A percentile compares a stretch with the other conserved stretches of the same genome.
These are phyloP conservation scores for Otus scops DNA, from an alignment of 2,797 vertebrate species.

Conservation along the genomic window DNA sequence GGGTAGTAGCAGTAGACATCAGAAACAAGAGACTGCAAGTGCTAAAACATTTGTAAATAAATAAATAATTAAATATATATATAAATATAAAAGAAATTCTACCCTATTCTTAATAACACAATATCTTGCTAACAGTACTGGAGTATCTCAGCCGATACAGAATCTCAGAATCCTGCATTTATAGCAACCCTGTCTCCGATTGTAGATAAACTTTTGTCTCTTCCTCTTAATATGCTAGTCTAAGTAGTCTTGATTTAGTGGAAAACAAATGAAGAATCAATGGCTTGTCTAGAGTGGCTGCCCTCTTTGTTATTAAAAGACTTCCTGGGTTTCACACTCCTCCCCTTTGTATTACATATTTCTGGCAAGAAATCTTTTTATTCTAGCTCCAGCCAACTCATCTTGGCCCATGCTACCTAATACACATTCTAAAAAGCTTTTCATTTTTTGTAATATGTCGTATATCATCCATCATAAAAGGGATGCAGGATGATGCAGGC, in stretches of 20 bases:
- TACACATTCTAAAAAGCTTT: neutral
- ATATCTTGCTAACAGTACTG: neutral
- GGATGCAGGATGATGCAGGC: neutral
- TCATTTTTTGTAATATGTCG: neutral
- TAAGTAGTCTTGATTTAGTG: neutral
- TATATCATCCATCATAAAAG: neutral
- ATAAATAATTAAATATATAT: too few relatives aligned
- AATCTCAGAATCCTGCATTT: neutral
- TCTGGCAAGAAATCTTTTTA: neutral
- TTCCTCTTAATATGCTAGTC: neutral
- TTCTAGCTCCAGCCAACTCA: neutral
- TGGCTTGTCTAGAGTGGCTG: neutral
- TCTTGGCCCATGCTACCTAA: neutral
- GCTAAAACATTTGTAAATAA: neutral
- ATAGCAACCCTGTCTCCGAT: neutral
- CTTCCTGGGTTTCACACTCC: neutral
- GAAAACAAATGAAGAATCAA: slow-evolving; percentile 40
- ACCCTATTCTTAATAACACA: neutral
- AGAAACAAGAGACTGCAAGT: neutral
- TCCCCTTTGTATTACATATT: neutral
- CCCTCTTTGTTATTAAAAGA: neutral
- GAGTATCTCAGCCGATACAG: neutral
- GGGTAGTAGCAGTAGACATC: neutral
- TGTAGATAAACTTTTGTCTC: neutral
- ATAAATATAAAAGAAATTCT: neutral